These are phyloP conservation scores for Bradynema listronoti DNA, from an alignment of 1,140 invertebrate species.

Conservation along the genomic window DNA sequence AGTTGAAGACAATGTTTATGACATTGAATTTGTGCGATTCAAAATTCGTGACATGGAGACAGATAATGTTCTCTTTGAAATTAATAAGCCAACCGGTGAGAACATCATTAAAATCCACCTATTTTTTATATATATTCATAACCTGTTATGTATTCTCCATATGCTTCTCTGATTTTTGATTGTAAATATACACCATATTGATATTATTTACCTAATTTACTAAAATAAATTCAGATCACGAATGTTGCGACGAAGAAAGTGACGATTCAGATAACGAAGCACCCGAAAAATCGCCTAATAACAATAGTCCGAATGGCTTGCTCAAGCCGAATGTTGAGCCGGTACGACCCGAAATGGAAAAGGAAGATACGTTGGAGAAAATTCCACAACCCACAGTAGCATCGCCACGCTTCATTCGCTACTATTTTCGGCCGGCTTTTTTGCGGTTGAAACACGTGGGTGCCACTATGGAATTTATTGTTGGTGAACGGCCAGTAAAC, in stretches of 20 bases:
- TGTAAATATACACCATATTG: too few species aligned
- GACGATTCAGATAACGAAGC: slow-evolving; percentile 27
- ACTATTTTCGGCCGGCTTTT: slow-evolving; percentile 78
- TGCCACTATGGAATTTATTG: slow-evolving; percentile 93
- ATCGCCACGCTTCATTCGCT: slow-evolving; percentile 85
- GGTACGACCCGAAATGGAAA: too few species aligned
- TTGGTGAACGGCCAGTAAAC: slow-evolving; percentile 80
- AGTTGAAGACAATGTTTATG: slow-evolving; percentile 88
- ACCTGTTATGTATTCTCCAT: neutral
- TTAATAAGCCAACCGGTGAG: slow-evolving; percentile 73
- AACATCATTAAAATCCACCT: neutral
- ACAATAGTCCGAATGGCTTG: neutral
- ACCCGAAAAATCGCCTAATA: neutral
- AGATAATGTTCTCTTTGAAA: slow-evolving; percentile 86
- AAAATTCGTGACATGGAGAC: slow-evolving; percentile 91
- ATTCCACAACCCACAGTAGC: too few species aligned
- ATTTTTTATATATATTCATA: neutral
- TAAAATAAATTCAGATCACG: slow-evolving; percentile 21
- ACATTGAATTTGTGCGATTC: slow-evolving; percentile 95
- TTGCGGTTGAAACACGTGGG: slow-evolving; percentile 73
- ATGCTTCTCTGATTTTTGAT: too few species aligned
- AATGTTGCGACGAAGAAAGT: slow-evolving; percentile 22
- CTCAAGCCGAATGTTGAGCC: too few species aligned
- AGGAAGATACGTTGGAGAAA: slow-evolving; percentile 59
- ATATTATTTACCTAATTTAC: too few species aligned